phyloP scores from a whole-genome alignment of 1,140 invertebrate genomes.

The Charaxes varanes region DNA sequence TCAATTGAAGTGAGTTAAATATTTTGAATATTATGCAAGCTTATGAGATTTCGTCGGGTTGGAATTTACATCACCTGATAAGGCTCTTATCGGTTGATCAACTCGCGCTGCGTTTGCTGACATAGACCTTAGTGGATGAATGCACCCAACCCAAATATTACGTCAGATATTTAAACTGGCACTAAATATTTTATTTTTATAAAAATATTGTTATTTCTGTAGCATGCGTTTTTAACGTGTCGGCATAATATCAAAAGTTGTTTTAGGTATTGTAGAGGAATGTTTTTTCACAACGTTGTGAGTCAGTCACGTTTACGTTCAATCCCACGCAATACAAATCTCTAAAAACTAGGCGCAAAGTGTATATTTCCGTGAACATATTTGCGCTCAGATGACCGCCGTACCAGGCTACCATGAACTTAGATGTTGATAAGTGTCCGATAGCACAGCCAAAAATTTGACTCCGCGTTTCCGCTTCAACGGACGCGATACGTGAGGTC shows the following conservation, averaged over 20 bases:
- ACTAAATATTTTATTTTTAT: constrained; percentile 6
- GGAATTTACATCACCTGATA: constrained; percentile 41
- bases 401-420: constrained; percentile 46
- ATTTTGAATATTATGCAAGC: constrained; percentile 28
- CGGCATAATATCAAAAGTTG: constrained; percentile 52
- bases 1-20: no score
- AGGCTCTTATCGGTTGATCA: constrained; percentile 52
- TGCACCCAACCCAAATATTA: constrained; percentile 1
- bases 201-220: constrained; percentile 12
- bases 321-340: constrained; percentile 14
- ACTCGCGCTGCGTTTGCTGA: constrained; percentile 32
- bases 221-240: constrained; percentile 16
- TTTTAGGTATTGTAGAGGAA: constrained; percentile 30
- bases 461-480: constrained; percentile 39
- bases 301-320: constrained; percentile 8
- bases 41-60: constrained; percentile 18
- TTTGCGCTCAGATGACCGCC: constrained; percentile 11
- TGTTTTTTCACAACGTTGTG: constrained; percentile 10
- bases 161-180: background rate
- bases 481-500: constrained; percentile 25
- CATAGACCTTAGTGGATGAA: constrained; percentile 42
- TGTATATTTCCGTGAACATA: constrained; percentile 13
- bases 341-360: constrained; percentile 4
- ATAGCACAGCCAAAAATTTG: constrained; percentile 49
- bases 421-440: constrained; percentile 48